phyloP scores from a whole-genome alignment of 1,140 invertebrate genomes.

The Polyergus mexicanus region DNA sequence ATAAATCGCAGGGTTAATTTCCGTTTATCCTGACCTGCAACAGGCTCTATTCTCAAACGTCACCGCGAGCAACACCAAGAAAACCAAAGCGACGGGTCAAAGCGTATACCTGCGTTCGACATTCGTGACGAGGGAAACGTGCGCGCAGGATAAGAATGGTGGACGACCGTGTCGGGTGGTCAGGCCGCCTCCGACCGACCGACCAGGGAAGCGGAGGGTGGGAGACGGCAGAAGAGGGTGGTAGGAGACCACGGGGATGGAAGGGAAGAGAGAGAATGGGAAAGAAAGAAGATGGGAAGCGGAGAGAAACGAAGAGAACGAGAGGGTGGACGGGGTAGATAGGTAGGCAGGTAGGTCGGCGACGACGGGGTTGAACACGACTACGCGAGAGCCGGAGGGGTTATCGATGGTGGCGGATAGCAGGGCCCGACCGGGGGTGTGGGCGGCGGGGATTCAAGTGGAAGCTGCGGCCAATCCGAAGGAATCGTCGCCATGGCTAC shows the following conservation, averaged over 20 bases:
- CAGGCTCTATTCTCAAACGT: slow-evolving; percentile 28
- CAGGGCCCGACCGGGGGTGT: slow-evolving; percentile 70
- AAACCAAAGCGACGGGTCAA: slow-evolving; percentile 31
- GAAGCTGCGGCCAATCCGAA: slow-evolving; percentile 86
- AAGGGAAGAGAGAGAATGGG: slow-evolving; percentile 37
- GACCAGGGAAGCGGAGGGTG: slow-evolving; percentile 7
- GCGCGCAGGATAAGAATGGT: slow-evolving; percentile 42
- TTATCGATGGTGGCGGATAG: slow-evolving; percentile 85
- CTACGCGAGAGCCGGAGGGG: slow-evolving; percentile 76
- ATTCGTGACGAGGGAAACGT: slow-evolving; percentile 50
- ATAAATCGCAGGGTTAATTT: slow-evolving; percentile 24
- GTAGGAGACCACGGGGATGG: slow-evolving; percentile 21
- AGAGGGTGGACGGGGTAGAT: slow-evolving; percentile 65
- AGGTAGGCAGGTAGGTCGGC: slow-evolving; percentile 30
- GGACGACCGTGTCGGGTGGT: slow-evolving; percentile 36
- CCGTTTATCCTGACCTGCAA: slow-evolving; percentile 16
- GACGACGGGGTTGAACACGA: slow-evolving; percentile 63
- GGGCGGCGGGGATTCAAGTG: slow-evolving; percentile 83
- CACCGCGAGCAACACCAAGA: slow-evolving; percentile 38
- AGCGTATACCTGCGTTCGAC: slow-evolving; percentile 51
- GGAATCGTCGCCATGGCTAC: slow-evolving; percentile 85
- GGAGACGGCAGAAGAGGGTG: neutral
- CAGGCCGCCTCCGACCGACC: slow-evolving; percentile 19
- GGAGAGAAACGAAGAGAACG: slow-evolving; percentile 61
- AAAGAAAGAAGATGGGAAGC: slow-evolving; percentile 54